Conservation (phyloP, 35 echinoderm and acorn worm species). For the Hemicentrotus pulcherrimus region DNA sequence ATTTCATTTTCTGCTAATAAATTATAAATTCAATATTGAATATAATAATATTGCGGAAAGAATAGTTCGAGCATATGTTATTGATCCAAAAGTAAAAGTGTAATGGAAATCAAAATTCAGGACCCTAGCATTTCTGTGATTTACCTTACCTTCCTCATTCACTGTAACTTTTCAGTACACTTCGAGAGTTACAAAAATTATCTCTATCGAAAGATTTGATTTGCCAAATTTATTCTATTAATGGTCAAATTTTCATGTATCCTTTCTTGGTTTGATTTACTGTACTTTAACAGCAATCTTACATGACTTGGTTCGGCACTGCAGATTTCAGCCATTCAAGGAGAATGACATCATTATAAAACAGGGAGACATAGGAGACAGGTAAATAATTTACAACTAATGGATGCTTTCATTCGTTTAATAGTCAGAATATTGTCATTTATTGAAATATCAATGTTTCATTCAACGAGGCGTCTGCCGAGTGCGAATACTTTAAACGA, state of each 20-base stretch:
- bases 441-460: too few species aligned
- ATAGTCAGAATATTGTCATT: too few species aligned
- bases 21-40: too few species aligned
- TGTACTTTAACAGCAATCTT: slow-evolving; percentile 19
- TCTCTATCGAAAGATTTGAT: neutral
- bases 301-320: slow-evolving; percentile 63
- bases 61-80: too few species aligned
- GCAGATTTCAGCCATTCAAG: slow-evolving; percentile 58
- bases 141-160: neutral
- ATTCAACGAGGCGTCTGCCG: too few species aligned
- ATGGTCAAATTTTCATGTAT: neutral
- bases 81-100: too few species aligned
- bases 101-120: neutral
- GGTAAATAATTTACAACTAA: too few species aligned
- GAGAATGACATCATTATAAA: slow-evolving; percentile 66
- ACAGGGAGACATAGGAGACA: slow-evolving; percentile 70
- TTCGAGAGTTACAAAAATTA: neutral
- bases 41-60: too few species aligned
- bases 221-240: neutral
- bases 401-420: too few species aligned
- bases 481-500: too few species aligned
- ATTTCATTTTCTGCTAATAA: too few species aligned
- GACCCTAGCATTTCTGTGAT: neutral
- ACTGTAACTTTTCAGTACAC: neutral
- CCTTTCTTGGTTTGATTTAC: neutral